Evolutionary conservation across 2,113 vertebrate genomes (phyloP).

Genomic region (Cololabis saira): DNA sequence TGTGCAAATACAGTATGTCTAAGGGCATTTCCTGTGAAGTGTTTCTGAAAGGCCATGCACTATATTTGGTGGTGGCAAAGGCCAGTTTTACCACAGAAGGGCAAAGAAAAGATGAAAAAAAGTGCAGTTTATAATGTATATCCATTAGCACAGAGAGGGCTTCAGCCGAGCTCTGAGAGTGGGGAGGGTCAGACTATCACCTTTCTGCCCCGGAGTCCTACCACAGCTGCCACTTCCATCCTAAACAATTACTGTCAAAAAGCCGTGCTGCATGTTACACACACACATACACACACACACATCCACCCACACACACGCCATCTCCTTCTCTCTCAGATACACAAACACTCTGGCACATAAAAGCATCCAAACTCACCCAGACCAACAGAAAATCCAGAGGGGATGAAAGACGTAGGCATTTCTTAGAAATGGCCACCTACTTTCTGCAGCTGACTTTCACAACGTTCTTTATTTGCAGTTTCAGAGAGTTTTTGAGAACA

Average conservation of each 20-base stretch:
- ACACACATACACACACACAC: not conserved
- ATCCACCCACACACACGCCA: conserved; percentile 9
- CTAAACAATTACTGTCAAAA: conserved; percentile 64
- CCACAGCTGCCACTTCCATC: conserved; percentile 64
- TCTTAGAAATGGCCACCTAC: conserved; percentile 22
- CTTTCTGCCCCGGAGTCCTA: conserved; percentile 51
- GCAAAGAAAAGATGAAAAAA: conserved; percentile 32
- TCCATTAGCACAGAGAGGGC: conserved; percentile 33
- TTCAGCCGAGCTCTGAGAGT: conserved; percentile 24
- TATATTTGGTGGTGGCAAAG: conserved; percentile 5
- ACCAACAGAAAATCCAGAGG: conserved; percentile 22
- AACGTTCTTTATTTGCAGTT: not conserved
- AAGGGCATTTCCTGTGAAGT: not conserved
- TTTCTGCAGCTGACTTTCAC: conserved; percentile 25
- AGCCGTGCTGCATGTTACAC: conserved; percentile 7
- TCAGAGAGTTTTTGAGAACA: conserved; percentile 26
- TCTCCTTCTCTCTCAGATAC: conserved; percentile 10
- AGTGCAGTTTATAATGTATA: conserved; percentile 38
- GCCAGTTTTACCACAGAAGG: conserved; percentile 9
- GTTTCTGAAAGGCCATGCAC: not conserved
- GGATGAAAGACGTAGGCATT: conserved; percentile 15
- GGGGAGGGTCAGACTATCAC: conserved; percentile 53
- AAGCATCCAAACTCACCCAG: conserved; percentile 2
- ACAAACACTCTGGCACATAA: not conserved
- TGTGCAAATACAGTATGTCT: not conserved